A percentile compares a stretch with the other conserved stretches of the same genome.
These are phyloP conservation scores for Eleutherodactylus coqui DNA, from an alignment of 2,797 vertebrate genomes.

Conservation along the genomic window DNA sequence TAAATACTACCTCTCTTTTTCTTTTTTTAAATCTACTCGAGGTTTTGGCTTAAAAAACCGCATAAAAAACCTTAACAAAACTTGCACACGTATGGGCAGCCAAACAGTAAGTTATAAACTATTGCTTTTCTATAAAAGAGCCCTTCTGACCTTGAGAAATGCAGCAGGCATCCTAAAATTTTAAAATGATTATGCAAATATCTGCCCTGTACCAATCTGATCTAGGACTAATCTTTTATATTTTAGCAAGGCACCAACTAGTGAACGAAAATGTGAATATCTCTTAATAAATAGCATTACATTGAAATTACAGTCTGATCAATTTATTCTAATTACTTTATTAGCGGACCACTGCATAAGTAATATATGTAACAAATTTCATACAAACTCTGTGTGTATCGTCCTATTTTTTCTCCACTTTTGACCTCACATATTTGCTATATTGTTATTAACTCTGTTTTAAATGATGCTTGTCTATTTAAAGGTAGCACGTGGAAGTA, in stretches of 20 bases:
- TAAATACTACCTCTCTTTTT: no score
- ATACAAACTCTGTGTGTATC: no score
- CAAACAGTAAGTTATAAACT: background rate
- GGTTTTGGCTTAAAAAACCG: no score
- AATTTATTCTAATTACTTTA: background rate
- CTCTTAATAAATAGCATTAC: background rate
- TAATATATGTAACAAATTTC: no score
- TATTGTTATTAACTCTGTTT: background rate
- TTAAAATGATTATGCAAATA: background rate
- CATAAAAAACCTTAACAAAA: no score
- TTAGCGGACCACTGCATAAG: background rate
- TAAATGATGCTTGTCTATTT: background rate
- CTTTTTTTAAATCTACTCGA: no score
- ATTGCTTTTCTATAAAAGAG: background rate
- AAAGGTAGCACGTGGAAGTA: background rate
- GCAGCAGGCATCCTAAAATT: background rate
- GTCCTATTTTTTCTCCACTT: background rate
- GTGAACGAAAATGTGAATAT: background rate
- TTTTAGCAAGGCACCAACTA: constrained; percentile 8
- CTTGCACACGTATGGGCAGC: no score
- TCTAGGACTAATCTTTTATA: background rate
- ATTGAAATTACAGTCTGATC: background rate
- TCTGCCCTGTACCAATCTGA: background rate
- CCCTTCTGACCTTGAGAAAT: background rate
- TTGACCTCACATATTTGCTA: background rate